A percentile compares a stretch with the other conserved stretches of the same genome.
phyloP scores from a whole-genome alignment of 37 sponge, comb jelly and placozoan genomes.

The Crambe crambe region DNA sequence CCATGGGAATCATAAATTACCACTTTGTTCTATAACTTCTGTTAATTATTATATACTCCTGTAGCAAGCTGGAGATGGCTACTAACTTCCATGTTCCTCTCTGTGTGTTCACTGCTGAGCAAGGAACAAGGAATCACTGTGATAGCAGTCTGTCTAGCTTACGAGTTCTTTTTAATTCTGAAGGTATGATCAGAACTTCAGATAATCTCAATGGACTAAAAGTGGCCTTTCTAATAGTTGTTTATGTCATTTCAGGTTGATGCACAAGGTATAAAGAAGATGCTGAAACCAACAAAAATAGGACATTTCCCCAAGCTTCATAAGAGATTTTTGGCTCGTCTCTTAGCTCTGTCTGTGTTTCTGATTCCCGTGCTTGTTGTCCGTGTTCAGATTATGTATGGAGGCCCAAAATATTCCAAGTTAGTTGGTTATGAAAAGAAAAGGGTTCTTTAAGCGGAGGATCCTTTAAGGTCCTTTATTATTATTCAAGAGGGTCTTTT shows the following conservation, averaged over 20 bases:
- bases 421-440: not conserved
- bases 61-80: slow-evolving; percentile 20
- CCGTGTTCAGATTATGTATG: slow-evolving; percentile 49
- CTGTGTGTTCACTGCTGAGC: slow-evolving; percentile 71
- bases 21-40: not conserved
- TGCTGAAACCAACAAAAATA: not conserved
- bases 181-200: slow-evolving; percentile 21
- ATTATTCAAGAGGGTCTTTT: too few species aligned
- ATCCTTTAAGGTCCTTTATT: too few species aligned
- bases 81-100: slow-evolving; percentile 1
- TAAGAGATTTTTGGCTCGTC: slow-evolving; percentile 7
- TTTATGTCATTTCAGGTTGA: slow-evolving; percentile 4
- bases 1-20: not conserved
- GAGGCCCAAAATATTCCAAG: slow-evolving; percentile 52
- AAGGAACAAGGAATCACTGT: slow-evolving; percentile 92
- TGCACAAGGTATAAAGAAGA: not conserved
- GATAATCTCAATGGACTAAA: not conserved
- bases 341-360: slow-evolving; percentile 9
- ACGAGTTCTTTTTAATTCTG: slow-evolving; percentile 57
- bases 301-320: not conserved
- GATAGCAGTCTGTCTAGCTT: slow-evolving; percentile 60
- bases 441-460: too few species aligned
- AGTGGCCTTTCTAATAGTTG: not conserved
- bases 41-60: not conserved
- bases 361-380: slow-evolving; percentile 7